Conservation (phyloP, 1,140 invertebrate species). For the Apis laboriosa region DNA sequence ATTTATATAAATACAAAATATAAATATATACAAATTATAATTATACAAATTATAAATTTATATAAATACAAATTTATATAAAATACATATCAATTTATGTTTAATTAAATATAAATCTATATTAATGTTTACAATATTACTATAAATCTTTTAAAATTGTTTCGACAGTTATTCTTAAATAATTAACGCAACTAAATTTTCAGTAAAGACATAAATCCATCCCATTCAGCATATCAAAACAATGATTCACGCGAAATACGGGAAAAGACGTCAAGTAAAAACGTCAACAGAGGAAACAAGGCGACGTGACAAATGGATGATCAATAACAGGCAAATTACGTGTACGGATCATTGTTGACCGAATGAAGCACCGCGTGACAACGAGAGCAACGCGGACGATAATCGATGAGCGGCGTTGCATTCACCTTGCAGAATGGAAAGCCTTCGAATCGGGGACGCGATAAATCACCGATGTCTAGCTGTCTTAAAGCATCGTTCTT, state of each 20-base stretch:
- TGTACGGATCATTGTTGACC: conserved; percentile 46
- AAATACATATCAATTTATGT: too few relatives aligned
- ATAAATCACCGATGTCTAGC: conserved; percentile 54
- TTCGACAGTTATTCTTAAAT: too few relatives aligned
- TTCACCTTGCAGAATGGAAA: conserved; percentile 39
- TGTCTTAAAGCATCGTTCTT: conserved; percentile 71
- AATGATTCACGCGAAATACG: neutral
- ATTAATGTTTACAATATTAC: too few relatives aligned
- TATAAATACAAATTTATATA: too few relatives aligned
- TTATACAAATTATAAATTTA: too few relatives aligned
- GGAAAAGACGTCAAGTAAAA: neutral
- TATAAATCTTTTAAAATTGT: too few relatives aligned
- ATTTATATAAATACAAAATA: too few relatives aligned
- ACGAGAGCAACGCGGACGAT: conserved; percentile 43
- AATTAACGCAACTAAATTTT: too few relatives aligned
- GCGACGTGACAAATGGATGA: conserved; percentile 42
- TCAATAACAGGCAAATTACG: conserved; percentile 47
- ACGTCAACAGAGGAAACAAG: neutral
- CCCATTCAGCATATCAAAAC: neutral
- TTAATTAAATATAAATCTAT: too few relatives aligned
- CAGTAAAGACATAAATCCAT: neutral
- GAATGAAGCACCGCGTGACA: conserved; percentile 47
- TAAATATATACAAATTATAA: too few relatives aligned
- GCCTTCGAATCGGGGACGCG: conserved; percentile 35
- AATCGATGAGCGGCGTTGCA: conserved; percentile 42